Evolutionary conservation across 1,140 invertebrate species (phyloP), one percentile per base, ranked within the genome.

Genomic region (Drosophila lacertosa): DNA sequence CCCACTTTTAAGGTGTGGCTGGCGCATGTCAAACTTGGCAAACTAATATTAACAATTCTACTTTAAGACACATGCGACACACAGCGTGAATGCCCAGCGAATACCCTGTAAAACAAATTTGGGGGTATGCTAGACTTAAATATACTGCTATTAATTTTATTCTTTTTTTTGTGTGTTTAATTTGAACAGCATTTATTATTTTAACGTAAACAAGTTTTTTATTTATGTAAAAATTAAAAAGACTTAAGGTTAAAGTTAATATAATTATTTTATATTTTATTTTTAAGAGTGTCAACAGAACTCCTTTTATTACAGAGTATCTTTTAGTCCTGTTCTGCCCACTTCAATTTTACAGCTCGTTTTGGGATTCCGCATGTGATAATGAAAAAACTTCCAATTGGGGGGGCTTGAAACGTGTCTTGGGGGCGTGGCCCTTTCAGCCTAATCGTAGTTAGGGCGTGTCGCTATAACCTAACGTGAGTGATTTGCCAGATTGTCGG

Each of bases 21-120:
- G 16, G 7, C 45, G 47, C 47, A 20, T 50, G 29, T 50, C 45
- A 48, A 58, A 39, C 44, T 11, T 45, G 64, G 32, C 32, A 59
- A 78, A 74, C 45, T 57, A 64, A 64, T 59, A 64, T 76, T 68
- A 74, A 48, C 13, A 26, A 63, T 24, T 24, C 51, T 26, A 54
- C 51, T 54, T 54, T 26, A 54, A 40, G 51, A 51, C 57, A 57
- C 44, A 48, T 42, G 72, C 50, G 18, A 39, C 51, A 54, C 35
- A 16, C 33, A 40, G 18, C 16, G 44, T 18, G 37, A 13, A 1
- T 6, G 1, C 44, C 44, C 44, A 47, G n/a, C n/a, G 13, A 2
- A 40, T 54, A 16, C 51, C 51, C 51, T 54, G 13, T 40, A 40
- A 22, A 10, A 4, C 5, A 5, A 15, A 1, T 9, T 7, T 4